Percentiles rank a stretch among this genome's conserved stretches.
These are phyloP conservation scores for Pangasianodon hypophthalmus DNA, from an alignment of 2,113 vertebrate genomes.

Conservation along the genomic window DNA sequence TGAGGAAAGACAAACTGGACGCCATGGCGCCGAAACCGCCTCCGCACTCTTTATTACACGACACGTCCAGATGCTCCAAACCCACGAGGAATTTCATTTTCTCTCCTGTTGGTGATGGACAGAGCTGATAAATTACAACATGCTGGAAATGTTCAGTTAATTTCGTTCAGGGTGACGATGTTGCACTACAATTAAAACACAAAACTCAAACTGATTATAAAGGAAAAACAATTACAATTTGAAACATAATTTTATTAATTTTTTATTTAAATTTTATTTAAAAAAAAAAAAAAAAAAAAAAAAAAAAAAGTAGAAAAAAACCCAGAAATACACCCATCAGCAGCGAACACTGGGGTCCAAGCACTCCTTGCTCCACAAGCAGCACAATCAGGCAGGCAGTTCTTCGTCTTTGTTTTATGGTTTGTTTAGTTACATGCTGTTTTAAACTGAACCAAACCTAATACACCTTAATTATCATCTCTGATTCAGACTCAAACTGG, in stretches of 20 bases:
- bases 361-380: neutral
- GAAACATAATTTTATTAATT: neutral
- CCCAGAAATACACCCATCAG: neutral
- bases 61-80: slow-evolving; percentile 80
- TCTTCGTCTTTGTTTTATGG: neutral
- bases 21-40: slow-evolving; percentile 72
- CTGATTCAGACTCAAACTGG: neutral
- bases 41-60: slow-evolving; percentile 80
- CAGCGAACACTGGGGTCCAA: neutral
- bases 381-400: neutral
- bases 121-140: neutral
- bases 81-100: slow-evolving; percentile 72
- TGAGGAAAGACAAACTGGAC: slow-evolving; percentile 70
- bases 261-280: neutral
- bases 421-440: neutral
- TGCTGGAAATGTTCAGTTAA: neutral
- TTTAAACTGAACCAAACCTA: neutral
- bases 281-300: neutral
- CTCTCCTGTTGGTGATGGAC: slow-evolving; percentile 66
- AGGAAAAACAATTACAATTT: neutral
- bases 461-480: neutral
- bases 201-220: neutral
- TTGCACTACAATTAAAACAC: neutral
- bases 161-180: neutral
- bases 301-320: too few relatives aligned